Base-by-base conservation (phyloP, 2,888 invertebrate genomes). In the Embidobia sp. region DNA sequence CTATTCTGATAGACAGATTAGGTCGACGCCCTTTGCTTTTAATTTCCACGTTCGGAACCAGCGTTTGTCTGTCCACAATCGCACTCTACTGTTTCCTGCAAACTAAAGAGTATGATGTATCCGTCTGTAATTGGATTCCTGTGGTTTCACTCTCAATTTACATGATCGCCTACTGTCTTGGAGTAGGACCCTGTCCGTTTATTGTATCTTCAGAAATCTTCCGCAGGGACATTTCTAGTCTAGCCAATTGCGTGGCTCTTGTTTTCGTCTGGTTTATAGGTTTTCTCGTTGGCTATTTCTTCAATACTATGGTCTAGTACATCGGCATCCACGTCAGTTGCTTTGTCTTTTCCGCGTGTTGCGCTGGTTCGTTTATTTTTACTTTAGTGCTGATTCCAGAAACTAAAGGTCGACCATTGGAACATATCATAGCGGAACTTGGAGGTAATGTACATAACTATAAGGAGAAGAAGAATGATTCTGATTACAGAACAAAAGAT, bases 1-100 rank as follows among this genome's bases (percentile, higher is more conserved):
- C 91, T 0, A 48, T 90, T 0, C 79, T 92, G 0, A 90, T 92
- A 81, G 94, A 94, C 80, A 91, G 89, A 42, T 91, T 92, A 48
- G 94, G 94, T 0, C 90, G 94, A 82, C 89, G 92, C 46, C 80
- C 84, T 4, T 84, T 92, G 7, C 83, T 92, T 4, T 81, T 91
- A 2, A 79, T 90, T 29, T 91, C 91, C 0, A 37, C 70, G 1
- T 26, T 35, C 1, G 78, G 78, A 3, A 55, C 59, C 4, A 77
- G 77, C 1, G 0, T 85, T 0, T 87, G 88, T 40, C 86, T 90
- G 42, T 76, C 80, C 4, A 74, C 82, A 3, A 79, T 91, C 6
- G 87, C 88, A 3, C 49, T 78, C 3, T 89, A 89, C 69, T 90
- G 90, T 51, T 87, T 84, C 22, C 42, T 90, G 18, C 86, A 88